Base-by-base conservation (phyloP, 2,797 vertebrate genomes). In the Geotria australis region DNA sequence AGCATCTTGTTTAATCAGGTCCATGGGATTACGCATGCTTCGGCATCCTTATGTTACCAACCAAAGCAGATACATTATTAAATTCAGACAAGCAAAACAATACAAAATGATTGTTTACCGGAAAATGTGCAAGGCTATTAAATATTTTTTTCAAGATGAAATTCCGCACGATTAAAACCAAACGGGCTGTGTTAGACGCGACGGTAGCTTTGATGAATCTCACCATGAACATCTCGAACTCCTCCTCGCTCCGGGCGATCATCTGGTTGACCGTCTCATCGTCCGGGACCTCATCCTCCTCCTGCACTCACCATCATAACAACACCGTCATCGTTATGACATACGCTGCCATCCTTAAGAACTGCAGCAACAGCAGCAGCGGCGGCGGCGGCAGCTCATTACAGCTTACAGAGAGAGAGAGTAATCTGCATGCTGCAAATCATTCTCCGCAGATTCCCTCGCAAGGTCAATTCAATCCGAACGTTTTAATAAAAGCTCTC, bases 191-290 rank as follows among this genome's bases (percentile, higher is more conserved):
- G 38, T 38, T 24, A 38, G 24, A 38, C 24, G 24, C 24, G 38
- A 38, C 38, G 24, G 38, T 4, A 38, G 24, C 24, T 4, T 38
- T 38, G 24, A 38, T 38, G 5, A 38, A 57, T 12, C 74, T 77
- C 69, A 98, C 89, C 89, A 98, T 98, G 57, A 85, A 98, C 61
- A 85, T 78, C 65, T 98, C 89, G 71, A 98, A 98, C 58, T 98
- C 88, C 7, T 94, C 89, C 65, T 98, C 89, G 55, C 71, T 75
- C 38, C 89, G 80, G 14, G 89, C 89, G 59, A 98, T 98, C 89
- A 98, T 98, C 68, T 98, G 89, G 73, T 95, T 98, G 56, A 98
- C 73, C 6, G 89, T 95, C 71, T 98, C 89, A 61, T 98, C 89
- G 57, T 98, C 89, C 1, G 89, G 89, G 14, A 98, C 85, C 70